These are phyloP conservation scores for Drosophila emarginata DNA, from an alignment of 2,888 invertebrate genomes.

Conservation along the genomic window DNA sequence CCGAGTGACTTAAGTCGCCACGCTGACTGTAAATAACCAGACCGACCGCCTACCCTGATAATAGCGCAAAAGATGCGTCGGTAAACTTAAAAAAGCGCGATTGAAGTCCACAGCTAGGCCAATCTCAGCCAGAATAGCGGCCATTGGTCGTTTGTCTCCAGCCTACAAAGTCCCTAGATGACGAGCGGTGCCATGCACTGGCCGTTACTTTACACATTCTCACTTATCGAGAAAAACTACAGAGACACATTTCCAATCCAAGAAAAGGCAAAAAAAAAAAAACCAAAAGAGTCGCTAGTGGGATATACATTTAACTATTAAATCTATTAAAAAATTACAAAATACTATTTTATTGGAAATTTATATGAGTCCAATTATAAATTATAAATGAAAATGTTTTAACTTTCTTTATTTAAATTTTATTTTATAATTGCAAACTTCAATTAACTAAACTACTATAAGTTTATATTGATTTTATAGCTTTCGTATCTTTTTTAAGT, in stretches of 20 bases:
- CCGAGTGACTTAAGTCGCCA: constrained; percentile 25
- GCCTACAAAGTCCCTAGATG: not conserved
- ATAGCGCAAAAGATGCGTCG: constrained; percentile 26
- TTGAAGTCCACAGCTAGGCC: constrained; percentile 4
- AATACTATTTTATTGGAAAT: too few relatives aligned
- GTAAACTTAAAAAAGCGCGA: constrained; percentile 13
- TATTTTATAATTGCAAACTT: too few relatives aligned
- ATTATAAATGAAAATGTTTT: too few relatives aligned
- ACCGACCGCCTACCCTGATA: constrained; percentile 48
- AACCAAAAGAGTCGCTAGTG: not conserved
- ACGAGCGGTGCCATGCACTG: constrained; percentile 61
- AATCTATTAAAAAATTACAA: too few relatives aligned
- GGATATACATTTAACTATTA: not conserved
- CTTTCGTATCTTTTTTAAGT: too few relatives aligned
- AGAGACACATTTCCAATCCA: too few relatives aligned
- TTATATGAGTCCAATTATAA: too few relatives aligned
- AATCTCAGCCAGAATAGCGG: constrained; percentile 8
- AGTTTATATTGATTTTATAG: too few relatives aligned
- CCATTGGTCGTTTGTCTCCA: not conserved
- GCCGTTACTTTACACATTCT: constrained; percentile 58
- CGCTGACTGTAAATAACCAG: constrained; percentile 41
- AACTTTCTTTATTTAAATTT: too few relatives aligned
- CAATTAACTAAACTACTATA: too few relatives aligned
- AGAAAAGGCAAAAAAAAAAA: too few relatives aligned
- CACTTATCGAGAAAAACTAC: constrained; percentile 47